Conservation (phyloP, 2,113 vertebrate species). For the Neolamprologus longior region DNA sequence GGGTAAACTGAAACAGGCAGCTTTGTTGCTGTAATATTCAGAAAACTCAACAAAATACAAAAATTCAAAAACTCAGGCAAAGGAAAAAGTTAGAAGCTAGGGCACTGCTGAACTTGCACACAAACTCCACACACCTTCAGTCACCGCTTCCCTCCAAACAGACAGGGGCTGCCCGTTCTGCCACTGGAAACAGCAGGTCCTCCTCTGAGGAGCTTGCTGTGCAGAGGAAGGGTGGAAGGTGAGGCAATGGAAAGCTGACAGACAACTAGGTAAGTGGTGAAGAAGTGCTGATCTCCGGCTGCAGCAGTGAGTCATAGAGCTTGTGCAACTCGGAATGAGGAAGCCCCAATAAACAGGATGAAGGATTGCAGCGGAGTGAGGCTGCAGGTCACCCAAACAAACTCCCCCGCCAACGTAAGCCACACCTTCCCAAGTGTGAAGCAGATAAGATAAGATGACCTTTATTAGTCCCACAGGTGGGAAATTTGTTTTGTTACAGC, state of each 20-base stretch:
- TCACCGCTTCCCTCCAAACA: not conserved
- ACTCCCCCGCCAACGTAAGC: rapidly evolving
- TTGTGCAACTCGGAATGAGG: not conserved
- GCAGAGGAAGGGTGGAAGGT: not conserved
- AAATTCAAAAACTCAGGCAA: not conserved
- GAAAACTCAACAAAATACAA: not conserved
- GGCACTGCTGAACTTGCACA: not conserved
- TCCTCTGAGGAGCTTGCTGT: not conserved
- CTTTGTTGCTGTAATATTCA: not conserved
- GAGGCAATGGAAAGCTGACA: not conserved
- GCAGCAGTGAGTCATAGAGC: not conserved
- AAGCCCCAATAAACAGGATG: not conserved
- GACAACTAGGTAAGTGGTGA: not conserved
- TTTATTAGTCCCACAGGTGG: too few relatives aligned
- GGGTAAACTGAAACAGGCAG: not conserved
- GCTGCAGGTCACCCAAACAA: not conserved
- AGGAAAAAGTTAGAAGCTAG: not conserved
- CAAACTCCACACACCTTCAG: not conserved
- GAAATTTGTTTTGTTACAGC: too few relatives aligned
- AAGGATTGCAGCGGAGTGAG: not conserved
- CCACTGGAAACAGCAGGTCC: not conserved
- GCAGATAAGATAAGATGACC: not conserved
- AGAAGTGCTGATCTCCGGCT: not conserved
- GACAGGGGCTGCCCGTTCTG: not conserved
- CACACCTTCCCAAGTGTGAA: not conserved